phyloP scores from a whole-genome alignment of 2,797 vertebrate genomes.

The Adelosebastes latens region DNA sequence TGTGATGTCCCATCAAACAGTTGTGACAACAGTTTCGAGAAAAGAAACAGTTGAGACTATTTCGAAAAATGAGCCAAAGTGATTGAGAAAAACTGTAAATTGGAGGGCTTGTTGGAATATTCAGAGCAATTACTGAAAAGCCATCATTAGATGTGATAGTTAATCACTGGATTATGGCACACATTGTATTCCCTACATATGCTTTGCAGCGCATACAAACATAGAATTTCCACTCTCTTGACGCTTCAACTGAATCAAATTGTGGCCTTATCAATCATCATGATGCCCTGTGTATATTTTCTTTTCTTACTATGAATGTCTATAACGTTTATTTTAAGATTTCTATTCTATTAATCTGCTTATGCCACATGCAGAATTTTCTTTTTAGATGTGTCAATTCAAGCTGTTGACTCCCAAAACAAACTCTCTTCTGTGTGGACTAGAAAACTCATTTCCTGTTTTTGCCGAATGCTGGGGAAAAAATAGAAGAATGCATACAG shows the following conservation, averaged over 20 bases:
- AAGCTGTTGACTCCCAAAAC: constrained; percentile 8
- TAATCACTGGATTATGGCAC: not conserved
- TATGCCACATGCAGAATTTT: not conserved
- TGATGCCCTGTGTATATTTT: no score
- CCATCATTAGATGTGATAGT: not conserved
- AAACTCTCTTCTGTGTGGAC: constrained; percentile 5
- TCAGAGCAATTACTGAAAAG: not conserved
- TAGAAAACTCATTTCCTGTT: constrained; percentile 57
- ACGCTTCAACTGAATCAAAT: not conserved
- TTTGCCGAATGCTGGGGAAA: constrained; percentile 33
- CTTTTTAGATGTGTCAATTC: not conserved
- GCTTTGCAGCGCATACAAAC: not conserved
- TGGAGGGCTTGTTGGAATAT: not conserved
- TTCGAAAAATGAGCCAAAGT: no score
- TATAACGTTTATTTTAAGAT: not conserved
- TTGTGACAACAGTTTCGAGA: no score
- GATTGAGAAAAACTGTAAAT: no score
- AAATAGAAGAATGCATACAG: not conserved
- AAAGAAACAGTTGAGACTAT: no score
- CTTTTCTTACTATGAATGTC: not conserved
- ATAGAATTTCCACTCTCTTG: not conserved
- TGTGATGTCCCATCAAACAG: no score
- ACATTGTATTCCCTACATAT: not conserved
- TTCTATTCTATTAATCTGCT: not conserved
- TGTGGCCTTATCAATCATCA: not conserved